Percentiles rank a stretch among this genome's conserved stretches.
These are phyloP conservation scores for Sinohyriopsis cumingii DNA, from an alignment of 2,888 invertebrate genomes.

Conservation along the genomic window DNA sequence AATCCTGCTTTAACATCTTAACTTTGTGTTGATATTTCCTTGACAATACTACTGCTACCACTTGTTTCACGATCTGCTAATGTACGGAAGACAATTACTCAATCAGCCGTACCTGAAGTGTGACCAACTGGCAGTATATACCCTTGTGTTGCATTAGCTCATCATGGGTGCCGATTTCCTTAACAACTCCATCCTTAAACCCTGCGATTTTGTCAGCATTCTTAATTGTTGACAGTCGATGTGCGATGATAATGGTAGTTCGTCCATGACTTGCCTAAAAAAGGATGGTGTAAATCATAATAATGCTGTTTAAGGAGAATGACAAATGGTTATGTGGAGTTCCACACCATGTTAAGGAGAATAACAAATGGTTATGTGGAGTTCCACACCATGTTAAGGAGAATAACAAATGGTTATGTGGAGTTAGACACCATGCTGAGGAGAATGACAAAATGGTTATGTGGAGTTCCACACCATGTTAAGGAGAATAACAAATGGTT, in stretches of 20 bases:
- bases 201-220: constrained; percentile 74
- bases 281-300: neutral
- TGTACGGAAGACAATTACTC: no score
- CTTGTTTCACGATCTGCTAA: no score
- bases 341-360: no score
- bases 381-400: neutral
- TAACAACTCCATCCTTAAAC: constrained; percentile 75
- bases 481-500: neutral
- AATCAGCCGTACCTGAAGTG: constrained; percentile 63
- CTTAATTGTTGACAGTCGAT: constrained; percentile 74
- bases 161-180: constrained; percentile 74
- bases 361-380: neutral
- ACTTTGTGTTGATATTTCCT: no score
- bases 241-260: constrained; percentile 74
- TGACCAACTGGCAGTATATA: constrained; percentile 73
- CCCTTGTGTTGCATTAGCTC: constrained; percentile 72
- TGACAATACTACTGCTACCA: no score
- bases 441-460: no score
- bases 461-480: neutral
- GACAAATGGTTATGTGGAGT: neutral
- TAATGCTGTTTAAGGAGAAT: neutral
- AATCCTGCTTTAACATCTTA: no score
- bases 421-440: no score
- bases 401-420: no score
- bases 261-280: constrained; percentile 70